A percentile compares a stretch with the other conserved stretches of the same genome.
Conservation (phyloP, 2,797 vertebrate species). For the Danio albolineatus region DNA sequence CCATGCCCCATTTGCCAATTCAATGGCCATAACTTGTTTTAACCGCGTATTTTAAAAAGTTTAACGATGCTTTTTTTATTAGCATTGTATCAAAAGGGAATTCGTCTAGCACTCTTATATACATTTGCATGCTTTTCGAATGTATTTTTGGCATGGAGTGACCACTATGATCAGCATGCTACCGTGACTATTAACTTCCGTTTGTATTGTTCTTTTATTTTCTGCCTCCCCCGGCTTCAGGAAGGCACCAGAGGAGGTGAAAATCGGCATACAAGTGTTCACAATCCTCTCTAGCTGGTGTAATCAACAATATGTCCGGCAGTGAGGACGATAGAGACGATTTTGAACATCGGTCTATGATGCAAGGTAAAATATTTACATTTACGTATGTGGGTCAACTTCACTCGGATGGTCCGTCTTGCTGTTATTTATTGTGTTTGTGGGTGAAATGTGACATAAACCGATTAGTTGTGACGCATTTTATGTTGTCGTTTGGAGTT, state of each 20-base stretch:
- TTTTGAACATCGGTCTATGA: conserved; percentile 75
- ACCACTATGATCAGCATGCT: conserved; percentile 25
- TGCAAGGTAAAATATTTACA: conserved; percentile 76
- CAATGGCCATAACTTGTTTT: background rate
- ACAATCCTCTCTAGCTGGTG: conserved; percentile 37
- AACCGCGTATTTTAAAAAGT: conserved; percentile 24
- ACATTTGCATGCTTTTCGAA: background rate
- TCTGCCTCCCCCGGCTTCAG: conserved; percentile 65
- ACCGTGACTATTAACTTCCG: conserved; percentile 69
- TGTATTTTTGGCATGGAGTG: background rate
- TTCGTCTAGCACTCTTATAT: background rate
- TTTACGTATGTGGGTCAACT: conserved; percentile 2
- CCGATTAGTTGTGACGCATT: background rate
- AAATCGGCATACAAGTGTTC: conserved; percentile 51
- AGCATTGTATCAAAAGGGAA: background rate
- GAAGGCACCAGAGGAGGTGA: conserved; percentile 65
- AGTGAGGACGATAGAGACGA: conserved; percentile 83
- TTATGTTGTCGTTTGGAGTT: background rate
- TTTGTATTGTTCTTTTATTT: conserved; percentile 69
- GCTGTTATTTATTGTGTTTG: background rate
- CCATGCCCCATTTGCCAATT: conserved; percentile 18
- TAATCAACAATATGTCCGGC: conserved; percentile 76
- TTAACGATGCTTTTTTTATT: background rate
- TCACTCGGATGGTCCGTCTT: background rate
- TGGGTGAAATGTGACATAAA: background rate